Percentiles rank a stretch among this genome's conserved stretches.
phyloP scores from a whole-genome alignment of 2,797 vertebrate genomes.

The Clarias laeviceps region DNA sequence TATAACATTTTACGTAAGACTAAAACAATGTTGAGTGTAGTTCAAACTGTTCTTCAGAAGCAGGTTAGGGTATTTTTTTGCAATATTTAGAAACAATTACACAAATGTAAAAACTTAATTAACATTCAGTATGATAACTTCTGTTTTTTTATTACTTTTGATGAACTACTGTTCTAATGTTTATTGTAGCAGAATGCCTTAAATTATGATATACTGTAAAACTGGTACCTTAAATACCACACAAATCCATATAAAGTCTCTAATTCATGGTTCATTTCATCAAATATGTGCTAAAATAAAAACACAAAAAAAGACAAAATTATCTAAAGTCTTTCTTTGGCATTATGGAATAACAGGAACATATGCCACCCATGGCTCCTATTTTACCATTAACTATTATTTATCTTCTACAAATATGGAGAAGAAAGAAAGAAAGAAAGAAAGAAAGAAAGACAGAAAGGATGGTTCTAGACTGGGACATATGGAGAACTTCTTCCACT shows the following conservation, averaged over 20 bases:
- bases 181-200: neutral
- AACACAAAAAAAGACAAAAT: neutral
- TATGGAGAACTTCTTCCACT: conserved; percentile 50
- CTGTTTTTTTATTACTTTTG: neutral
- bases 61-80: neutral
- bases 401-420: too few relatives aligned
- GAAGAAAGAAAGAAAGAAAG: neutral
- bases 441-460: conserved; percentile 5
- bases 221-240: neutral
- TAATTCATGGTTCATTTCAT: neutral
- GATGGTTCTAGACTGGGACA: conserved; percentile 27
- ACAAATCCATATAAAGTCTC: neutral
- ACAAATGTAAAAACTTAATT: neutral
- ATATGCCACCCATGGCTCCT: too few relatives aligned
- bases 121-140: neutral
- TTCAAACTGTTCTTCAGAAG: neutral
- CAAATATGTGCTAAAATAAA: neutral
- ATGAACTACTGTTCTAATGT: neutral
- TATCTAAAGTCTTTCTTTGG: neutral
- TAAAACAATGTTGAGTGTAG: neutral
- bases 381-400: too few relatives aligned
- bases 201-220: neutral
- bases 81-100: neutral
- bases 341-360: neutral
- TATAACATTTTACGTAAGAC: neutral